Conservation (phyloP, 2,113 vertebrate genomes). For the Campylomormyrus numenius region DNA sequence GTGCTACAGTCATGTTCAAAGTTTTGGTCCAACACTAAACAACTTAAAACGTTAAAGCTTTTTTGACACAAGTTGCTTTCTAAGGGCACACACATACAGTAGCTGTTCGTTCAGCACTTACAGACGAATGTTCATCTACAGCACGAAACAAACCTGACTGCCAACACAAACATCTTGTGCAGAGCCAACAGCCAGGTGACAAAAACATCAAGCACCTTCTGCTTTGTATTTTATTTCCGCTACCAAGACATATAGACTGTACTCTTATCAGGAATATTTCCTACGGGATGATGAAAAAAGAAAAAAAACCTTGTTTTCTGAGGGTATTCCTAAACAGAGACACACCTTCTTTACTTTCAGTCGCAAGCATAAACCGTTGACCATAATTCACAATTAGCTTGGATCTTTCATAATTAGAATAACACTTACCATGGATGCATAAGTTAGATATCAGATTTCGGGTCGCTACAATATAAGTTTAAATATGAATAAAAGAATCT, state of each 20-base stretch:
- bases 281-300: not conserved
- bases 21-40: not conserved
- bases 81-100: not conserved
- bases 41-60: not conserved
- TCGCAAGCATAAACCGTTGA: not conserved
- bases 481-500: not conserved
- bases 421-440: not conserved
- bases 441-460: not conserved
- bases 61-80: not conserved
- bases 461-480: not conserved
- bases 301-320: not conserved
- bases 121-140: not conserved
- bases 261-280: not conserved
- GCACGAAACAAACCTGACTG: not conserved
- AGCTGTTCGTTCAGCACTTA: not conserved
- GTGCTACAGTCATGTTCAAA: conserved; percentile 4
- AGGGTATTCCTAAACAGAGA: not conserved
- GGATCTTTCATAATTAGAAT: not conserved
- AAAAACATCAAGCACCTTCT: not conserved
- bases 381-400: not conserved
- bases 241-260: not conserved
- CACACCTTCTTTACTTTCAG: not conserved
- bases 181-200: not conserved
- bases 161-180: not conserved
- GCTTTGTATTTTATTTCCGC: not conserved